Base-by-base conservation (phyloP, 1,140 invertebrate genomes). In the Acromyrmex heyeri region DNA sequence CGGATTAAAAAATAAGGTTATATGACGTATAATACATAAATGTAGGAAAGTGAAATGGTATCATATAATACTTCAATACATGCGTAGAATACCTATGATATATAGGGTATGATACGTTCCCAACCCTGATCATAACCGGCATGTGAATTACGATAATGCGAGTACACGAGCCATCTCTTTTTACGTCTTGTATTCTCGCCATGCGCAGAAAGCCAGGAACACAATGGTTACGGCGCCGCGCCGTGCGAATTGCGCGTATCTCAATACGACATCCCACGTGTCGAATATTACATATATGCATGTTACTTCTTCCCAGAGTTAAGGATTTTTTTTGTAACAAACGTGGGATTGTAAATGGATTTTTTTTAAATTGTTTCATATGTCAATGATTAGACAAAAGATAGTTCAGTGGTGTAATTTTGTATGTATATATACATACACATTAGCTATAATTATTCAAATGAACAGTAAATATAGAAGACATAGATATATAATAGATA, bases 121-220 rank as follows among this genome's bases (percentile, higher is more conserved):
- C 30, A 30, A 30, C 4, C 30, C 30, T 30, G 30, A 87, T 90
- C 86, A 62, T 62, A 53, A 85, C 86, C 76, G 55, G 86, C 77
- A 73, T 85, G 89, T 90, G 83, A 91, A 88, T 91, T 91, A 91
- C 88, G 86, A 78, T 82, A 86, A 90, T 85, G 57, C 50, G 50
- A 50, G n/a, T 53, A 53, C 76, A 86, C 24, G 75, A 85, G 82
- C 62, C 55, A 59, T 72, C 48, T 59, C 82, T 90, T 81, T 85
- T 85, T 88, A 82, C 78, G 18, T 30, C 3, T 48, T 30, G 50
- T 67, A 57, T 61, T 53, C 61, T 12, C 3, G 24, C 55, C 21
- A 48, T 27, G 24, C 48, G 79, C 44, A 85, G 70, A 85, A 76
- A 79, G 78, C 57, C 21, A 44, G 53, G 55, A 24, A 64, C 14